phyloP scores from a whole-genome alignment of 2,113 vertebrate genomes.

The Asarcornis scutulata region DNA sequence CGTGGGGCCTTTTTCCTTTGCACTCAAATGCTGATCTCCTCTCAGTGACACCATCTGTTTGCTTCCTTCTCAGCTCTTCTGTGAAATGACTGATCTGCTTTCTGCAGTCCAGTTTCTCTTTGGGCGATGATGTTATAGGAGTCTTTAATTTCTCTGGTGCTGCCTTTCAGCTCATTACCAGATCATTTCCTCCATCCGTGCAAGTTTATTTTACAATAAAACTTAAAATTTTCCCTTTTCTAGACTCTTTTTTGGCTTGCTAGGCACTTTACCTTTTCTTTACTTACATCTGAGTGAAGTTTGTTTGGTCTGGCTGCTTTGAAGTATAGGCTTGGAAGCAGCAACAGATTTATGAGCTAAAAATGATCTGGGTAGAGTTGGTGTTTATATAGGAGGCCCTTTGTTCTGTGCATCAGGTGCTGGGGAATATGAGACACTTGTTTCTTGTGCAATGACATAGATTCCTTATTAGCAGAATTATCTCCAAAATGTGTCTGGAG shows the following conservation, averaged over 20 bases:
- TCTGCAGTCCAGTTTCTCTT: background rate
- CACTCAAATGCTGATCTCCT: background rate
- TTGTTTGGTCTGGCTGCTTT: slow-evolving; percentile 39
- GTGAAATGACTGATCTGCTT: slow-evolving; percentile 25
- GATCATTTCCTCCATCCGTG: background rate
- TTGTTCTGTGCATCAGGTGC: background rate
- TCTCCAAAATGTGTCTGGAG: background rate
- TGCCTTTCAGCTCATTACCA: background rate
- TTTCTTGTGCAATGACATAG: background rate
- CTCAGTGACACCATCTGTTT: background rate
- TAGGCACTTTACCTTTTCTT: slow-evolving; percentile 19
- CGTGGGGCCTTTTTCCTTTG: background rate
- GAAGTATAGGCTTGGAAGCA: slow-evolving; percentile 20
- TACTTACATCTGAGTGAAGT: background rate
- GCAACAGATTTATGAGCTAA: background rate
- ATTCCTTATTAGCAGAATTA: background rate
- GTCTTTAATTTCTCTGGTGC: background rate
- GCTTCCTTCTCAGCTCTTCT: background rate
- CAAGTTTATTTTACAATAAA: slow-evolving; percentile 25
- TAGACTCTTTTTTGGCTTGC: slow-evolving; percentile 11
- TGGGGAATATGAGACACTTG: background rate
- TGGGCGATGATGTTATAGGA: background rate
- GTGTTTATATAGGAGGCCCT: background rate
- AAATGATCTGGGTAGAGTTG: background rate
- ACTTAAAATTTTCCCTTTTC: slow-evolving; percentile 12